Conservation (phyloP, 2,113 vertebrate genomes). For the Sorex fumeus region DNA sequence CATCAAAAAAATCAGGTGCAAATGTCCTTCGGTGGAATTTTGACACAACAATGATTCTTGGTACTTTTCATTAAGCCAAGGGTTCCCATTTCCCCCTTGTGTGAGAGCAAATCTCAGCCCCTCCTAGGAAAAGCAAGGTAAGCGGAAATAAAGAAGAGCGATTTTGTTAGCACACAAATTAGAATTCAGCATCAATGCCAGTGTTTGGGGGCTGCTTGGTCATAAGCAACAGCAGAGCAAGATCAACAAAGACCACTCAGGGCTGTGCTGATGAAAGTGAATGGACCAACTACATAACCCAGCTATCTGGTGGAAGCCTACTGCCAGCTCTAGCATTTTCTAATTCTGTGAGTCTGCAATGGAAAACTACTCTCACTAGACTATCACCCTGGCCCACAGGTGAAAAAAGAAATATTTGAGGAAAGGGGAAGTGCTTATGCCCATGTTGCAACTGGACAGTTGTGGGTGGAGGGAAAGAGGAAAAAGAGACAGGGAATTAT, state of each 20-base stretch:
- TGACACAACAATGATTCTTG: background rate
- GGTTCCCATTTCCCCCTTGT: conserved; percentile 13
- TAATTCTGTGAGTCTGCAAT: background rate
- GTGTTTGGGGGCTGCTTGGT: background rate
- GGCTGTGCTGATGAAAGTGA: background rate
- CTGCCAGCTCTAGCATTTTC: conserved; percentile 9
- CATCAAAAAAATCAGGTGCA: conserved; percentile 34
- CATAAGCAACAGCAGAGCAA: background rate
- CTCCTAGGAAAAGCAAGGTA: conserved; percentile 1
- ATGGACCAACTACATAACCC: rapidly evolving
- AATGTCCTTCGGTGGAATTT: conserved; percentile 23
- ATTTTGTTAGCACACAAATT: background rate
- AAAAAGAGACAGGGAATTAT: background rate
- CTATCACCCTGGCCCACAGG: background rate
- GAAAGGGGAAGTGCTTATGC: background rate
- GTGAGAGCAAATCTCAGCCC: background rate
- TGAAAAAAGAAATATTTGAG: conserved; percentile 56
- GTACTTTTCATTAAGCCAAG: conserved; percentile 51
- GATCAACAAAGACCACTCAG: conserved; percentile 15
- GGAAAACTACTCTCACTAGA: background rate
- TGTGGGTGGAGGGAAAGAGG: background rate
- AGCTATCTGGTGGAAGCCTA: background rate
- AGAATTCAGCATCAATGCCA: background rate
- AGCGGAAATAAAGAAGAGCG: conserved; percentile 21
- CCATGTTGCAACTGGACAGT: background rate